These are phyloP conservation scores for Cricetomys ansorgei DNA, from an alignment of 2,113 vertebrate genomes.

Conservation along the genomic window DNA sequence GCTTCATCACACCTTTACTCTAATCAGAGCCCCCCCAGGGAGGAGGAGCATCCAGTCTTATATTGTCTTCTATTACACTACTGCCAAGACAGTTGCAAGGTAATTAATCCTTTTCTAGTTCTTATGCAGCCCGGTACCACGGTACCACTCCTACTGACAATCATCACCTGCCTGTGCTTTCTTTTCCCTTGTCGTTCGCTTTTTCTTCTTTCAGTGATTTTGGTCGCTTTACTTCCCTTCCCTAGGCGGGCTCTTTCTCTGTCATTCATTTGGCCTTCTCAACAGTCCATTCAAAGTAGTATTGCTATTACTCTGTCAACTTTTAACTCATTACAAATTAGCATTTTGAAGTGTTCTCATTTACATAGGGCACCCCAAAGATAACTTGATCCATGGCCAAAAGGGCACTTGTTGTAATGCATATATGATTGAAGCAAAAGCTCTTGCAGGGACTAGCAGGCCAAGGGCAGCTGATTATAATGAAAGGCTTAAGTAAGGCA, in stretches of 20 bases:
- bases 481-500: slow-evolving; percentile 53
- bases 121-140: neutral
- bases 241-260: neutral
- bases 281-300: neutral
- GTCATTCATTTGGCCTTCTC: slow-evolving; percentile 16
- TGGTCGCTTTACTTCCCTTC: neutral
- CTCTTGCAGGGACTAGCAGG: slow-evolving; percentile 28
- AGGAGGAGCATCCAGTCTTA: neutral
- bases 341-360: slow-evolving; percentile 75
- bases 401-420: slow-evolving; percentile 64
- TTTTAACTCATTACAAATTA: slow-evolving; percentile 63
- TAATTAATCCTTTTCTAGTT: neutral
- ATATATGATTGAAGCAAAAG: slow-evolving; percentile 58
- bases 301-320: slow-evolving; percentile 55
- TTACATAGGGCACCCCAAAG: slow-evolving; percentile 72
- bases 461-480: slow-evolving; percentile 72
- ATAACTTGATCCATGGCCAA: slow-evolving; percentile 55
- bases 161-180: neutral
- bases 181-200: neutral
- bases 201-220: neutral
- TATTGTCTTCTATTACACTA: neutral
- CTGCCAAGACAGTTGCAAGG: neutral
- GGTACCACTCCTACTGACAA: neutral
- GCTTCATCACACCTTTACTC: neutral
- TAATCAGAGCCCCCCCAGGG: neutral